Conservation (phyloP, 2,797 vertebrate genomes). For the Phylloscopus collybita region DNA sequence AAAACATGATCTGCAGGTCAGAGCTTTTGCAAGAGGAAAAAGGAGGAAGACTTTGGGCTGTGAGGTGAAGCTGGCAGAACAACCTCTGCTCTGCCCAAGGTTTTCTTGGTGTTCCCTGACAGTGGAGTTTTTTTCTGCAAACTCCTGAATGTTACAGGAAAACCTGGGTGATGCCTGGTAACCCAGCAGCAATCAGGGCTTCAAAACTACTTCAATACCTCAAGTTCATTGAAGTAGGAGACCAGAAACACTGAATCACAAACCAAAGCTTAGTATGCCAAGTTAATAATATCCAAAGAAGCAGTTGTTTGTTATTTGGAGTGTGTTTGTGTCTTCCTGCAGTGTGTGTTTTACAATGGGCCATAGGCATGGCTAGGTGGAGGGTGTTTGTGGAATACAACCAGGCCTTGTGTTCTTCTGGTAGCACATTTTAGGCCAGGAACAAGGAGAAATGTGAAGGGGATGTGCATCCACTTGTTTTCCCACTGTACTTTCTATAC, state of each 20-base stretch:
- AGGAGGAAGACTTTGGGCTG: background rate
- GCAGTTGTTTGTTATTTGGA: background rate
- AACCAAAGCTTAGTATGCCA: background rate
- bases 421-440: background rate
- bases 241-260: constrained; percentile 23
- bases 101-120: background rate
- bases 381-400: background rate
- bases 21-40: background rate
- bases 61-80: background rate
- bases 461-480: background rate
- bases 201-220: background rate
- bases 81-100: background rate
- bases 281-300: background rate
- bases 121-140: background rate
- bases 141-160: background rate
- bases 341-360: background rate
- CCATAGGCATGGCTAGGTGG: background rate
- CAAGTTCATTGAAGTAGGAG: background rate
- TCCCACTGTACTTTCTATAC: constrained; percentile 13
- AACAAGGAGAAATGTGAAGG: background rate
- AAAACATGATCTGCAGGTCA: background rate
- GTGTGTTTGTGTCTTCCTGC: background rate
- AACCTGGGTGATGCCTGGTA: background rate
- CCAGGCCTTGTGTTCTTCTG: background rate
- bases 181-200: background rate